These are phyloP conservation scores for Upupa epops DNA, from an alignment of 2,113 vertebrate species.

Conservation along the genomic window DNA sequence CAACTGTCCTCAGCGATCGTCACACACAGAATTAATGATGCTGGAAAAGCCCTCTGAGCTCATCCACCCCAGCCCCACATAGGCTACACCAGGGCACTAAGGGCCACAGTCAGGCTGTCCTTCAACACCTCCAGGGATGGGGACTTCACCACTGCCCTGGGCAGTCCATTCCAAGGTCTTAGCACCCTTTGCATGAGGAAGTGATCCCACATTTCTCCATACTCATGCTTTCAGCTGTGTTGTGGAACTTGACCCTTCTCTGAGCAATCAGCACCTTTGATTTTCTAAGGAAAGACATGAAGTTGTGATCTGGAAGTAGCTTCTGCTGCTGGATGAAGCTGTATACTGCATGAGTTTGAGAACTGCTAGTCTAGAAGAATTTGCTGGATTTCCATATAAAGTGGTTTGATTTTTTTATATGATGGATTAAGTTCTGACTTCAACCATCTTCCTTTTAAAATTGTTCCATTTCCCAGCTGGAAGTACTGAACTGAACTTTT, in stretches of 20 bases:
- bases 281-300: neutral
- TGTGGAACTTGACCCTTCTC: neutral
- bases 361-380: neutral
- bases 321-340: neutral
- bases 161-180: no score
- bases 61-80: no score
- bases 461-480: neutral
- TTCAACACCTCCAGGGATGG: no score
- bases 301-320: neutral
- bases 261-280: neutral
- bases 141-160: no score
- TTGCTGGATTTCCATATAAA: neutral
- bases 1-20: neutral
- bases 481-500: neutral
- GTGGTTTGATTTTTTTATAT: neutral
- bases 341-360: neutral
- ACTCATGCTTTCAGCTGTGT: fast-evolving
- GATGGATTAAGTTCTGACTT: neutral
- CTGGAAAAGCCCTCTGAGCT: no score
- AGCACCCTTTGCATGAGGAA: no score
- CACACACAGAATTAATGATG: no score
- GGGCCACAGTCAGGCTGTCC: no score
- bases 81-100: no score
- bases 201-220: neutral
- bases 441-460: neutral